Base-by-base conservation (phyloP, 2,888 invertebrate genomes). In the Charanyca ferruginea region DNA sequence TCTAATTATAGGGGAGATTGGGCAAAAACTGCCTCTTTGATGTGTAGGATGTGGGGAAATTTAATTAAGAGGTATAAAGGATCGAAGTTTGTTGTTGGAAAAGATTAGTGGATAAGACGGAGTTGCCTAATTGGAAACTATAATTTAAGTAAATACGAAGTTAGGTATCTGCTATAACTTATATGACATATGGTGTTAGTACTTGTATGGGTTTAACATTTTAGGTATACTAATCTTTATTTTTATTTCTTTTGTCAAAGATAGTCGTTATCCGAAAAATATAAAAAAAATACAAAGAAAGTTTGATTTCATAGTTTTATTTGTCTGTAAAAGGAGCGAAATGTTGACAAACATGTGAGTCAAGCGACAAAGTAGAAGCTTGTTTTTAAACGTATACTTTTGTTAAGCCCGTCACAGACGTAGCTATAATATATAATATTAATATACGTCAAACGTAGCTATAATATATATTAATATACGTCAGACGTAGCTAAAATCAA, bases 1-100 rank as follows among this genome's bases (percentile, higher is more conserved):
- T 92, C 93, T 94, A 93, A 94, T 94, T 94, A 94, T 86, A 83
- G 89, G 88, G 89, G 82, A 80, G 87, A 87, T 83, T 86, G 83
- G 88, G 89, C 81, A 85, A 86, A 85, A 85, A 85, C 79, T 81
- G 68, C 70, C 77, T 72, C 76, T 83, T 80, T 82, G 77, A 85
- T 71, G 71, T 77, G 65, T 64, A 49, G 51, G 71, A 63, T 76
- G 81, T 53, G 77, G 78, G 71, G 69, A 81, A 80, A 85, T 85
- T 85, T 83, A 81, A 83, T 85, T 84, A 83, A 78, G 76, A 64
- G 61, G 49, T 59, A 28, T 70, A 72, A 51, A 45, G 47, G 58
- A 72, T 62, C 41, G 52, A 58, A 55, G 77, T 82, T 80, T 68
- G 66, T 64, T 70, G 41, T 61, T 42, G 44, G 38, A 20, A 58